phyloP scores from a whole-genome alignment of 2,888 invertebrate genomes.

The Sialis lutaria region DNA sequence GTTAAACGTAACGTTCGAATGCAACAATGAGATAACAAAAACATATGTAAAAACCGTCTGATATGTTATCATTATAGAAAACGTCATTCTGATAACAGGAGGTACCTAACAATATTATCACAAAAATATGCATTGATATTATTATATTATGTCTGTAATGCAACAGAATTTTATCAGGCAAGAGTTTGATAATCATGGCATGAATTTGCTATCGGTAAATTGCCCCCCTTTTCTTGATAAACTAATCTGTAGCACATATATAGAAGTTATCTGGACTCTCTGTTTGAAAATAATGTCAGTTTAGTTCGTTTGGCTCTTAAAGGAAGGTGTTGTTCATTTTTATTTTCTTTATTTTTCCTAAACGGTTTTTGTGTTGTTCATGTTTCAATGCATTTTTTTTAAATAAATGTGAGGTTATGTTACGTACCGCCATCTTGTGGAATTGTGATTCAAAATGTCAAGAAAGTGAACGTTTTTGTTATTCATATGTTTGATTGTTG shows the following conservation, averaged over 20 bases:
- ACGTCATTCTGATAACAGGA: background rate
- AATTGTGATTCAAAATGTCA: background rate
- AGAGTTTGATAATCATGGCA: slow-evolving; percentile 5
- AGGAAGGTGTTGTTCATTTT: slow-evolving; percentile 2
- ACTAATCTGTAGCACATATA: slow-evolving; percentile 2
- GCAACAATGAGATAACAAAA: too few relatives aligned
- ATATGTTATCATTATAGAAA: too few relatives aligned
- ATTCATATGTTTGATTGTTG: too few relatives aligned
- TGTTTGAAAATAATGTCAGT: background rate
- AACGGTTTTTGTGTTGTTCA: background rate
- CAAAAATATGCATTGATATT: slow-evolving; percentile 1
- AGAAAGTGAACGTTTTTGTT: too few relatives aligned
- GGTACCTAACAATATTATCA: slow-evolving; percentile 3
- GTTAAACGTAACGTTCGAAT: too few relatives aligned
- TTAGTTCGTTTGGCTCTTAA: background rate
- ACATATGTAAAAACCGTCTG: too few relatives aligned
- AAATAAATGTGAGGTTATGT: background rate
- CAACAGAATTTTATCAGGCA: slow-evolving; percentile 2
- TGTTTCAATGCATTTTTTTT: background rate
- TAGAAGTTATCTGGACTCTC: too few relatives aligned
- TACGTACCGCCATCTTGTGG: background rate
- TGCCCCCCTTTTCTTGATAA: slow-evolving; percentile 5
- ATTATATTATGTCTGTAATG: slow-evolving; percentile 2
- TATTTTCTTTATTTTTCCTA: too few relatives aligned
- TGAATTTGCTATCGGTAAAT: slow-evolving; percentile 4